Base-by-base conservation (phyloP, 1,140 invertebrate species). In the Pseudomyrmex pallidus region DNA sequence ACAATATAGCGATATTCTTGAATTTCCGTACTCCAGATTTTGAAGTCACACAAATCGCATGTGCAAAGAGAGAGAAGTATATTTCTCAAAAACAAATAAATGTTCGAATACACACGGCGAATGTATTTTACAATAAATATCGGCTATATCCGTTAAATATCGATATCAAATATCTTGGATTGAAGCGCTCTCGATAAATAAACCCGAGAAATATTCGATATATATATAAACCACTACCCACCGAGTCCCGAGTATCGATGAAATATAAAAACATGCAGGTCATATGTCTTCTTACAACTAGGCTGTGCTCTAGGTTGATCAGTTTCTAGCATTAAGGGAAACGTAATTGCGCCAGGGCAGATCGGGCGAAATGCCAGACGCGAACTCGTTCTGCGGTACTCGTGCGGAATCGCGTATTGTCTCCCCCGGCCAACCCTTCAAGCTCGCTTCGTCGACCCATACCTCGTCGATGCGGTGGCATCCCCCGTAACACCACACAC, bases 341-440 rank as follows among this genome's bases (percentile, higher is more conserved):
- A 35, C 84, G 78, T 76, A 87, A 87, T 87, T 82, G 73, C 70
- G 50, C 73, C 48, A 12, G 57, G 62, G 12, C n/a, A 64, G 74
- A 85, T 74, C 56, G 70, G 56, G 54, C 59, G 61, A 82, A 85
- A 85, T 64, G 83, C 74, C 63, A 13, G 68, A 50, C 82, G 66
- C 64, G 54, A 66, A 52, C 54, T 73, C 50, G 63, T 68, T 61
- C 61, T 64, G 74, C 13, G 59, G 48, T 82, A 76, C 70, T 76
- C 73, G 82, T 61, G 56, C 85, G 74, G 83, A 74, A 87, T 85
- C 77, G 50, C 25, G 17, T 72, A 72, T 83, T 83, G 78, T 80
- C 77, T 67, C 61, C n/a, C 61, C n/a, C 61, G 52, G 17, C 57
- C 66, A n/a, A 17, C 44, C 74, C 20, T 68, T 76, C 82, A 80